Evolutionary conservation across 2,113 vertebrate genomes (phyloP).

Genomic region (Pseudonaja textilis): DNA sequence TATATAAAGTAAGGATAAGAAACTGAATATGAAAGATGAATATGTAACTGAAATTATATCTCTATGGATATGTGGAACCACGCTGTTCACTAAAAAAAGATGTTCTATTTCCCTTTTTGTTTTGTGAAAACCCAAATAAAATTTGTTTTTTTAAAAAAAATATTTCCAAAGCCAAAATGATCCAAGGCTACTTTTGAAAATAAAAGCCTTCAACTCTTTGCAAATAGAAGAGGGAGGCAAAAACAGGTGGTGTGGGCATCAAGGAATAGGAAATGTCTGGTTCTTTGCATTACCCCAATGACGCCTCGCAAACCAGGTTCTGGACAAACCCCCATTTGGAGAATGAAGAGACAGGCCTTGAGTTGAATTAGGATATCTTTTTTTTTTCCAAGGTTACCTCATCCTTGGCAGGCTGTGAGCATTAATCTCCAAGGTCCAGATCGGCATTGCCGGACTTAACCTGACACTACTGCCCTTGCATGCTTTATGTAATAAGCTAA

Average conservation of each 20-base stretch:
- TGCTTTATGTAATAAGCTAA: constrained; percentile 18
- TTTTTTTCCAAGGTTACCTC: background rate
- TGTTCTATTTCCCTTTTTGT: too few relatives aligned
- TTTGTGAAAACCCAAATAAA: too few relatives aligned
- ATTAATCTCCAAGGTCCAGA: background rate
- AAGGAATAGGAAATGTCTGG: background rate
- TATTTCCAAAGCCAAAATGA: background rate
- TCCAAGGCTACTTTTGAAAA: background rate
- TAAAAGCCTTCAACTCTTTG: background rate
- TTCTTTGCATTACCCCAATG: background rate
- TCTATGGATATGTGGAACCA: too few relatives aligned
- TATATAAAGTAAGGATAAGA: too few relatives aligned
- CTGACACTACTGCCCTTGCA: constrained; percentile 26
- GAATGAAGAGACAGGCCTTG: background rate
- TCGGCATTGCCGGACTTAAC: too few relatives aligned
- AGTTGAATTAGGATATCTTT: background rate
- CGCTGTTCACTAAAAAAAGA: too few relatives aligned
- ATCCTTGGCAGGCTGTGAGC: background rate
- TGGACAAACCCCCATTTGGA: background rate
- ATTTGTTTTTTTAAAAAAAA: background rate
- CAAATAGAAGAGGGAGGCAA: background rate
- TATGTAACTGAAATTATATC: too few relatives aligned
- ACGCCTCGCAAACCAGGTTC: background rate
- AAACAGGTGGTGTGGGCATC: background rate
- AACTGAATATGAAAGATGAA: too few relatives aligned